A percentile compares a stretch with the other conserved stretches of the same genome.
phyloP scores from a whole-genome alignment of 2,797 vertebrate species.

The Lutjanus argentimaculatus region DNA sequence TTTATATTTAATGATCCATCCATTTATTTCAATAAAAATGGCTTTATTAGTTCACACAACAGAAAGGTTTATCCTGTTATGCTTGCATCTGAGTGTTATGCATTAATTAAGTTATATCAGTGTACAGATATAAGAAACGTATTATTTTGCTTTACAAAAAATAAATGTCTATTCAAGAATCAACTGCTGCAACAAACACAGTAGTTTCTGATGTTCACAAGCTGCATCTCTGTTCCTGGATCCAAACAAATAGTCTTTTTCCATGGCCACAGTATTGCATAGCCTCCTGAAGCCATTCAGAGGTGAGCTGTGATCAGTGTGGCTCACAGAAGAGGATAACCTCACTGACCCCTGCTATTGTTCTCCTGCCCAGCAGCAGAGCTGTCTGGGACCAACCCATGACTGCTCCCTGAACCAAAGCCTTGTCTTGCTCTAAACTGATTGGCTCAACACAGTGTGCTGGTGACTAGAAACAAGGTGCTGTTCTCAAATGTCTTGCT shows the following conservation, averaged over 20 bases:
- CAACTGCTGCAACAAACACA: background rate
- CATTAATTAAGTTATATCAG: background rate
- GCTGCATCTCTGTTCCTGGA: background rate
- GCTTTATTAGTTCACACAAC: background rate
- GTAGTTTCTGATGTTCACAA: background rate
- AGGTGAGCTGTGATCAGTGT: background rate
- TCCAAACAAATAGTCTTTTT: background rate
- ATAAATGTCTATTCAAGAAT: background rate
- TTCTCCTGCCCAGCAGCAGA: background rate
- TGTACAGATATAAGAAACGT: background rate
- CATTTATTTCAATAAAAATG: background rate
- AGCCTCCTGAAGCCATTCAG: too few relatives aligned
- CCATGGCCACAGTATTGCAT: too few relatives aligned
- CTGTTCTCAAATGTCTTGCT: slow-evolving; percentile 4
- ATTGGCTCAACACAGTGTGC: background rate
- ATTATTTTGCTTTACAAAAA: background rate
- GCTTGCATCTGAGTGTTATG: background rate
- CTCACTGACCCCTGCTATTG: background rate
- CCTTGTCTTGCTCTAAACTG: background rate
- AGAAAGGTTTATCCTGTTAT: background rate
- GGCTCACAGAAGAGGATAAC: background rate
- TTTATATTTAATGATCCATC: background rate
- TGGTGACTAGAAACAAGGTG: background rate
- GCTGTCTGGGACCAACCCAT: background rate
- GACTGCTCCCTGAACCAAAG: background rate